phyloP scores from a whole-genome alignment of 2,797 vertebrate genomes.

The Pitangus sulphuratus region DNA sequence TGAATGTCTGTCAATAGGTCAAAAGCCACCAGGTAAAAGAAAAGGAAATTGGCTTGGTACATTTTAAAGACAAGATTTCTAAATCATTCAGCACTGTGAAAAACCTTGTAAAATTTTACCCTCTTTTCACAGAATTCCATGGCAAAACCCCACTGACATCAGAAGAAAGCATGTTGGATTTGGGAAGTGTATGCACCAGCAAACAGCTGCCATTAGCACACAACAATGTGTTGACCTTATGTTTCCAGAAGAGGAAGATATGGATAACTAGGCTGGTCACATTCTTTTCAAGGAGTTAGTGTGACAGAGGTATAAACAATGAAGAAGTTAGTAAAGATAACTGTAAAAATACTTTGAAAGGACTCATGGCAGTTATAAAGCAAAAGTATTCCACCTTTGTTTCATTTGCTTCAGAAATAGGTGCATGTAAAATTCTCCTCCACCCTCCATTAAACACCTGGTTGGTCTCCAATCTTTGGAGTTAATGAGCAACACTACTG shows the following conservation, averaged over 20 bases:
- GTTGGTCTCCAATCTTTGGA: constrained; percentile 5
- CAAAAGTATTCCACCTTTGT: neutral
- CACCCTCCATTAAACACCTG: constrained; percentile 5
- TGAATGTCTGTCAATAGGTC: neutral
- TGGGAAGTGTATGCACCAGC: neutral
- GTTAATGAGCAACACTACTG: constrained; percentile 32
- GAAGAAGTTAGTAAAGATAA: neutral
- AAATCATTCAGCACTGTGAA: neutral
- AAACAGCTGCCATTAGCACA: neutral
- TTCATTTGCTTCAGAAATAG: constrained; percentile 29
- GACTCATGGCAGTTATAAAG: neutral
- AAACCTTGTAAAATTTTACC: neutral
- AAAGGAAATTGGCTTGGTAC: neutral
- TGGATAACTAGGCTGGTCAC: neutral
- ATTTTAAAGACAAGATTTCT: neutral
- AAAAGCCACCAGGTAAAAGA: neutral
- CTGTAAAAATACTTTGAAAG: neutral
- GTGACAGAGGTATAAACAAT: neutral
- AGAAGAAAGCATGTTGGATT: neutral
- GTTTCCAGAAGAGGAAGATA: neutral
- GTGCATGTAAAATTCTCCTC: neutral
- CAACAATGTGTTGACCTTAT: neutral
- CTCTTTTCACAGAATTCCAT: neutral
- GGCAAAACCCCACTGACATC: neutral
- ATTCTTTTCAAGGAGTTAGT: neutral